phyloP scores from a whole-genome alignment of 1,140 invertebrate species.

The Drosophila serrata region DNA sequence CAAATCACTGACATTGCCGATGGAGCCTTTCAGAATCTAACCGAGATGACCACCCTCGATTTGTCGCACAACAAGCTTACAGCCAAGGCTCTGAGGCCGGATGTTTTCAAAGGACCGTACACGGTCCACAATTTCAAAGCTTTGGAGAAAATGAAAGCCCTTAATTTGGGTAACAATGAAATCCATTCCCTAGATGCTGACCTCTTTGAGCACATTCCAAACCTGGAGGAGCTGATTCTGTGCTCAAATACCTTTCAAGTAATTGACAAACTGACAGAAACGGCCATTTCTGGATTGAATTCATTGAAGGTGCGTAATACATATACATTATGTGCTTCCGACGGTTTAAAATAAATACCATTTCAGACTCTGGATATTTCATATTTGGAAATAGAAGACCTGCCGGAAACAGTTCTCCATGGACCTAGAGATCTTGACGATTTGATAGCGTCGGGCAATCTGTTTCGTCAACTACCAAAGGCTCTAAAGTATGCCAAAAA shows the following conservation, averaged over 20 bases:
- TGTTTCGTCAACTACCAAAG: constrained; percentile 87
- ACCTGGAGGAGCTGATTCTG: constrained; percentile 88
- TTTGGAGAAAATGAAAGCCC: constrained; percentile 87
- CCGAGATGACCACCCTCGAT: constrained; percentile 88
- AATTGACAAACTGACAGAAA: constrained; percentile 87
- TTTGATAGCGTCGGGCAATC: constrained; percentile 90
- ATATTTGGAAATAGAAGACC: constrained; percentile 87
- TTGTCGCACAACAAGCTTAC: constrained; percentile 90
- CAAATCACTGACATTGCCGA: constrained; percentile 87
- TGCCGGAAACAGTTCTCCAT: constrained; percentile 89
- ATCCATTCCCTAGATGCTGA: constrained; percentile 89
- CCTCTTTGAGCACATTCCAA: constrained; percentile 90
- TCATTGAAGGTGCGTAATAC: constrained; percentile 88
- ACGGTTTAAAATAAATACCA: background rate
- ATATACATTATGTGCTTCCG: background rate
- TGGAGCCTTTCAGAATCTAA: constrained; percentile 88
- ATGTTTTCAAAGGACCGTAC: constrained; percentile 89
- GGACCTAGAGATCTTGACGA: constrained; percentile 88
- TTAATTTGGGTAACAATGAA: constrained; percentile 89
- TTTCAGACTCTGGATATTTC: constrained; percentile 86
- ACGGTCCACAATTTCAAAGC: constrained; percentile 87
- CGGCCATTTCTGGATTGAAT: constrained; percentile 88
- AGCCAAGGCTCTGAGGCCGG: constrained; percentile 86
- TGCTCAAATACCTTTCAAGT: constrained; percentile 89
- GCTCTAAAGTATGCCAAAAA: constrained; percentile 87